Percentiles rank a stretch among this genome's conserved stretches.
Conservation (phyloP, 2,888 invertebrate species). For the Trypoxylon attenuatum region DNA sequence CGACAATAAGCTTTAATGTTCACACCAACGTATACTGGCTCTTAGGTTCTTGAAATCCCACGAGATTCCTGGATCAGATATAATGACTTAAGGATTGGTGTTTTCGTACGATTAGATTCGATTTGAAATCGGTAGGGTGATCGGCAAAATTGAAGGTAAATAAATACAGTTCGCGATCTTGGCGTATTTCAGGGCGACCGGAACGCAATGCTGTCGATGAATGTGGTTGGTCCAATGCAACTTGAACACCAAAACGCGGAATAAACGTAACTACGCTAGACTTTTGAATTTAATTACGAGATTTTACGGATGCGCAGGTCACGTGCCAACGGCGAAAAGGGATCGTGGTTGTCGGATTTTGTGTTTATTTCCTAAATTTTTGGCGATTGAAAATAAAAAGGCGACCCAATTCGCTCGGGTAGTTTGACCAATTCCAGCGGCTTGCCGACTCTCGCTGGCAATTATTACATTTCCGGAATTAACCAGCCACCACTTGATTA, state of each 20-base stretch:
- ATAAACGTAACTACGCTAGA: slow-evolving; percentile 59
- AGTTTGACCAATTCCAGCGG: slow-evolving; percentile 7
- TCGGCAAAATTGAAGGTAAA: no score
- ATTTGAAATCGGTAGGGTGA: no score
- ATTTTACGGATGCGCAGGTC: slow-evolving; percentile 37
- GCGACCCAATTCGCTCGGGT: neutral
- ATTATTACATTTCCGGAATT: slow-evolving; percentile 13
- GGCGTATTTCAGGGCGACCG: no score
- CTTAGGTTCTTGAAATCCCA: no score
- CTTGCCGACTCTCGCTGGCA: neutral
- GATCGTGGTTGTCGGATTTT: slow-evolving; percentile 2
- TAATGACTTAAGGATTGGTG: no score
- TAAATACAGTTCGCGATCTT: no score
- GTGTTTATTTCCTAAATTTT: slow-evolving; percentile 13
- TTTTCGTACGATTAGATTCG: no score
- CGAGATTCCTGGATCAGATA: no score
- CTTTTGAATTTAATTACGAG: slow-evolving; percentile 54
- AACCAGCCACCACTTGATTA: slow-evolving; percentile 1
- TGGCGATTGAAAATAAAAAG: neutral
- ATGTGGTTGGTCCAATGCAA: slow-evolving; percentile 54
- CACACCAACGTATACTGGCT: no score
- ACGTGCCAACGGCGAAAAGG: slow-evolving; percentile 17
- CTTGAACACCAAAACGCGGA: slow-evolving; percentile 55
- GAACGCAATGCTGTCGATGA: no score
- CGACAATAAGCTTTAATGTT: no score